These are phyloP conservation scores for Paramisgurnus dabryanus DNA, from an alignment of 2,113 vertebrate species.

Conservation along the genomic window DNA sequence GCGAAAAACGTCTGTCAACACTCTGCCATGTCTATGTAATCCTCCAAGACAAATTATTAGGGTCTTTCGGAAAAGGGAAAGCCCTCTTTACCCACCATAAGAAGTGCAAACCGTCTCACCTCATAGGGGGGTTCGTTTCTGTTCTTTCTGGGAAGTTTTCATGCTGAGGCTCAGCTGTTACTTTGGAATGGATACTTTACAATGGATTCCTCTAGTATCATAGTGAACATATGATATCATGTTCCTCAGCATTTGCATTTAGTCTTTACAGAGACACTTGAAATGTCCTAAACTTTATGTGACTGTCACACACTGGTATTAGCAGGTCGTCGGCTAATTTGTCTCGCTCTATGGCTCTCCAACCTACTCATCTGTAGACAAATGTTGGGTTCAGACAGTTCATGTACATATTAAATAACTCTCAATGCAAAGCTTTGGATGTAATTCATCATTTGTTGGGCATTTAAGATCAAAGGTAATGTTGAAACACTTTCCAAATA, in stretches of 20 bases:
- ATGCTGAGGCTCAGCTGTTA: conserved; percentile 45
- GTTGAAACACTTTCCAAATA: not conserved
- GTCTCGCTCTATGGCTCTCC: conserved; percentile 40
- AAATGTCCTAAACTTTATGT: not conserved
- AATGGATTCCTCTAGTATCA: not conserved
- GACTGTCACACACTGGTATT: conserved; percentile 16
- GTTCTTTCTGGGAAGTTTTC: conserved; percentile 6
- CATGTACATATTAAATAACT: conserved; percentile 14
- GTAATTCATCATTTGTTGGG: conserved; percentile 1
- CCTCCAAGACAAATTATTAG: conserved; percentile 39
- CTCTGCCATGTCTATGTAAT: conserved; percentile 39
- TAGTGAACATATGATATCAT: conserved; percentile 1
- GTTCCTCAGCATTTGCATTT: not conserved
- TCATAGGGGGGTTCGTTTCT: not conserved
- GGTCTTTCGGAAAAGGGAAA: conserved; percentile 31
- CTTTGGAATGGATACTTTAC: conserved; percentile 11
- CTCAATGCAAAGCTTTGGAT: not conserved
- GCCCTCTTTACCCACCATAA: conserved; percentile 32
- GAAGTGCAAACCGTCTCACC: conserved; percentile 11
- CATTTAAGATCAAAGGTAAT: not conserved
- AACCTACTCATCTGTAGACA: not conserved
- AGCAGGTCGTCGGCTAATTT: conserved; percentile 52
- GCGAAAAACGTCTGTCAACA: conserved; percentile 35
- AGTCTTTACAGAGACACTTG: not conserved
- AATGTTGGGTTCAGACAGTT: conserved; percentile 39